These are phyloP conservation scores for Xenopus petersii DNA, from an alignment of 2,797 vertebrate species.

Conservation along the genomic window DNA sequence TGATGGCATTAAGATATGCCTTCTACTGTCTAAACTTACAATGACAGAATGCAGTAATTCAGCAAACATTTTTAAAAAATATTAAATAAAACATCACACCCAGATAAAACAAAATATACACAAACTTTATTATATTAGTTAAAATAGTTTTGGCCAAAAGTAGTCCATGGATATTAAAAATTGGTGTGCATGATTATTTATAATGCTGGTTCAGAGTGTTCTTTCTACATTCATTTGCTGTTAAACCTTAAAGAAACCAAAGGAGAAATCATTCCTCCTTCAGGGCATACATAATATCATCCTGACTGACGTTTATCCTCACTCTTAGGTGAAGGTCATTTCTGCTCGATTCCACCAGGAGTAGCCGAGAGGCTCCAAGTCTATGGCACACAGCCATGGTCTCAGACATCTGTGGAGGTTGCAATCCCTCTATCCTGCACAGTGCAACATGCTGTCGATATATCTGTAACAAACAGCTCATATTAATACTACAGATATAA, in stretches of 20 bases:
- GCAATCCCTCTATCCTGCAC: constrained; percentile 85
- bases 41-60: too few species aligned
- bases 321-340: constrained; percentile 81
- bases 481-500: not conserved
- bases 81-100: too few species aligned
- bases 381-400: constrained; percentile 76
- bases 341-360: constrained; percentile 81
- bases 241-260: not conserved
- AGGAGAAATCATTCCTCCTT: constrained; percentile 65
- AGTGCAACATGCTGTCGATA: constrained; percentile 83
- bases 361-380: constrained; percentile 80
- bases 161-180: too few species aligned
- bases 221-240: too few species aligned
- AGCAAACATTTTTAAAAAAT: too few species aligned
- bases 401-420: constrained; percentile 76
- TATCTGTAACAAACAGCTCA: constrained; percentile 63
- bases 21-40: too few species aligned
- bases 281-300: constrained; percentile 83
- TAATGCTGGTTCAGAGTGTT: too few species aligned
- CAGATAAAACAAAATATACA: too few species aligned
- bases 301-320: constrained; percentile 88
- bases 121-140: too few species aligned
- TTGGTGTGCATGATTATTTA: not conserved
- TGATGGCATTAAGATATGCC: too few species aligned
- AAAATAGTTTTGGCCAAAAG: too few species aligned